Conservation (phyloP, 2,888 invertebrate species). For the Biston stratarius region DNA sequence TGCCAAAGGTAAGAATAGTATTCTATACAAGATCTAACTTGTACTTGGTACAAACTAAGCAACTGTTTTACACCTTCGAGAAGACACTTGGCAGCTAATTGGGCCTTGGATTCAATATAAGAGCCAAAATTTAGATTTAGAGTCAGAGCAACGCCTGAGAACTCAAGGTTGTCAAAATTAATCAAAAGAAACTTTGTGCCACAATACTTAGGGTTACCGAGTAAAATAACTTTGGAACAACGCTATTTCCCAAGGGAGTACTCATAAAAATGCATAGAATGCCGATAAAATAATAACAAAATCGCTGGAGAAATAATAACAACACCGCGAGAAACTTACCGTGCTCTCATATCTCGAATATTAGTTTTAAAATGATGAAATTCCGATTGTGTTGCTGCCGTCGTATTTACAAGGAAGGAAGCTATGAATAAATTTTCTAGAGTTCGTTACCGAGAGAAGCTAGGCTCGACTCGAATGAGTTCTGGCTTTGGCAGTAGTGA, state of each 20-base stretch:
- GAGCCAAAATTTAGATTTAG: too few species aligned
- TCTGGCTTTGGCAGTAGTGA: constrained; percentile 13
- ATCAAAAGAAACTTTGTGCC: too few species aligned
- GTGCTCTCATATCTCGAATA: constrained; percentile 43
- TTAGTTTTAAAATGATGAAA: constrained; percentile 70
- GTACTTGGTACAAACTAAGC: too few species aligned
- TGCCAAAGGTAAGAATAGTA: too few species aligned
- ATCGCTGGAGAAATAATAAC: constrained; percentile 5
- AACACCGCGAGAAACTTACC: constrained; percentile 20
- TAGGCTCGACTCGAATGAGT: constrained; percentile 48
- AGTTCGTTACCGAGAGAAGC: constrained; percentile 71
- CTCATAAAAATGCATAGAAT: constrained; percentile 29
- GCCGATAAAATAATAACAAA: constrained; percentile 2
- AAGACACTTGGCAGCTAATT: too few species aligned
- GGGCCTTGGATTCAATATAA: too few species aligned
- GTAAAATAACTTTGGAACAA: too few species aligned
- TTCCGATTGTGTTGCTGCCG: constrained; percentile 66
- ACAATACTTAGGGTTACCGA: too few species aligned
- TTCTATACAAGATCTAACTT: too few species aligned
- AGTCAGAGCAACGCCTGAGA: too few species aligned
- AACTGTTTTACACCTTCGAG: too few species aligned
- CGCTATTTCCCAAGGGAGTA: not conserved
- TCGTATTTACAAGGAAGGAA: constrained; percentile 72
- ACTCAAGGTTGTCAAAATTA: too few species aligned
- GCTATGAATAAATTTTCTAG: constrained; percentile 80